These are phyloP conservation scores for Vesta saturnalis DNA, from an alignment of 2,888 invertebrate genomes.

Conservation along the genomic window DNA sequence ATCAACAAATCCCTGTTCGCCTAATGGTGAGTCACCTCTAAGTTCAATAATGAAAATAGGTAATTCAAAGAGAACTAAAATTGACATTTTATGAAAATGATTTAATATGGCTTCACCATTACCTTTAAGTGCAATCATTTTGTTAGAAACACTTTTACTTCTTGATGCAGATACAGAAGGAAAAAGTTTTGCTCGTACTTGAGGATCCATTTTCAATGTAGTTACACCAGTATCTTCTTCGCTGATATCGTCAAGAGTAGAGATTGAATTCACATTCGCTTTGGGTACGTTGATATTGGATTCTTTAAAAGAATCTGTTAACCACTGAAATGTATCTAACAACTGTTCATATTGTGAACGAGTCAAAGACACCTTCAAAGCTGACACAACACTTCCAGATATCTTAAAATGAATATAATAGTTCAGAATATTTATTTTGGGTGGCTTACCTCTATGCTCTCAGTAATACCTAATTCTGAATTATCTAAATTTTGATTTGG, in stretches of 20 bases:
- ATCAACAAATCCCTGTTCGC: constrained; percentile 84
- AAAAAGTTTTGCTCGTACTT: constrained; percentile 68
- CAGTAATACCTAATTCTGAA: constrained; percentile 22
- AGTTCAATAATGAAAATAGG: constrained; percentile 80
- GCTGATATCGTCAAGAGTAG: constrained; percentile 56
- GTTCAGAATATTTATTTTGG: background rate
- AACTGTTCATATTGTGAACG: constrained; percentile 92
- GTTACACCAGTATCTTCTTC: constrained; percentile 64
- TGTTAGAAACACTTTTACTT: constrained; percentile 19
- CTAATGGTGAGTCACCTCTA: constrained; percentile 73
- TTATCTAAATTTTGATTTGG: constrained; percentile 27
- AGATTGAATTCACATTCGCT: constrained; percentile 43
- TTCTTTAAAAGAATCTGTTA: constrained; percentile 56
- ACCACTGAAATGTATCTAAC: constrained; percentile 72
- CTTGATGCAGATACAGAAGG: constrained; percentile 47
- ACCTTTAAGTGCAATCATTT: constrained; percentile 44
- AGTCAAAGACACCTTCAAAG: constrained; percentile 85
- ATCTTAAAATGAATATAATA: constrained; percentile 64
- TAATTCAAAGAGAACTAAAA: constrained; percentile 74
- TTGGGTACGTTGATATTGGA: constrained; percentile 54
- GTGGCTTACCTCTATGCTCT: constrained; percentile 45
- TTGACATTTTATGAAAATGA: background rate
- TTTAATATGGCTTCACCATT: no score
- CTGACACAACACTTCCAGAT: constrained; percentile 82
- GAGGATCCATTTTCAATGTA: constrained; percentile 71